Evolutionary conservation across 2,888 invertebrate species (phyloP).

Genomic region (Phorcus lineatus): DNA sequence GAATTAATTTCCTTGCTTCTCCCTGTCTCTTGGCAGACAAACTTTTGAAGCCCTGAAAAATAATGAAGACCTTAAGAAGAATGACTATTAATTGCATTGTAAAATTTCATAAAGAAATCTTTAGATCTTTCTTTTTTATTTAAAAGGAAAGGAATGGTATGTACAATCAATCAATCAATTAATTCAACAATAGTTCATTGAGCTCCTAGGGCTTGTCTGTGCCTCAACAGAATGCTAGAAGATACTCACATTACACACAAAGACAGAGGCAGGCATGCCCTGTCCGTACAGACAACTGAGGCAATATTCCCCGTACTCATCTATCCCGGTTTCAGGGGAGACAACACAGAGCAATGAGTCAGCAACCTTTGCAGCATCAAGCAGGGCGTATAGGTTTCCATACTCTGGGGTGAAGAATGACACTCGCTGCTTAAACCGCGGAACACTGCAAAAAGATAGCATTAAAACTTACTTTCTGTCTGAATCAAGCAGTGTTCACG

Average conservation of each 20-base stretch:
- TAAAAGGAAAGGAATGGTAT: too few species aligned
- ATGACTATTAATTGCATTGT: too few species aligned
- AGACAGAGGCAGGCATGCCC: constrained; percentile 83
- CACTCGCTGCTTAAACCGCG: constrained; percentile 92
- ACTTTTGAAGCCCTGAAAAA: constrained; percentile 69
- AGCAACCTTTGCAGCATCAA: constrained; percentile 79
- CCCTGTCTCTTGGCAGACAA: constrained; percentile 70
- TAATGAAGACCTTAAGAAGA: too few species aligned
- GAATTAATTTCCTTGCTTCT: constrained; percentile 69
- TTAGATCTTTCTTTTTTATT: too few species aligned
- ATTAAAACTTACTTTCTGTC: too few species aligned
- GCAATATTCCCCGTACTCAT: constrained; percentile 87
- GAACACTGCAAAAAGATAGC: constrained; percentile 80
- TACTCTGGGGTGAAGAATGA: constrained; percentile 85
- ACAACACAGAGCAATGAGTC: constrained; percentile 89
- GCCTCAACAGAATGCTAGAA: neutral
- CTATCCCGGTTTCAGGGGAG: constrained; percentile 79
- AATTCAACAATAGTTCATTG: too few species aligned
- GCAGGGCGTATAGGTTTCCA: constrained; percentile 83
- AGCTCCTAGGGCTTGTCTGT: too few species aligned
- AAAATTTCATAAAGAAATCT: too few species aligned
- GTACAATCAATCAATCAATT: too few species aligned
- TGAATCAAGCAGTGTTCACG: too few species aligned
- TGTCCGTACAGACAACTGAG: constrained; percentile 88
- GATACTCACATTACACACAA: constrained; percentile 68